Conservation (phyloP, 2,888 invertebrate genomes). For the Drosophila koepferae region DNA sequence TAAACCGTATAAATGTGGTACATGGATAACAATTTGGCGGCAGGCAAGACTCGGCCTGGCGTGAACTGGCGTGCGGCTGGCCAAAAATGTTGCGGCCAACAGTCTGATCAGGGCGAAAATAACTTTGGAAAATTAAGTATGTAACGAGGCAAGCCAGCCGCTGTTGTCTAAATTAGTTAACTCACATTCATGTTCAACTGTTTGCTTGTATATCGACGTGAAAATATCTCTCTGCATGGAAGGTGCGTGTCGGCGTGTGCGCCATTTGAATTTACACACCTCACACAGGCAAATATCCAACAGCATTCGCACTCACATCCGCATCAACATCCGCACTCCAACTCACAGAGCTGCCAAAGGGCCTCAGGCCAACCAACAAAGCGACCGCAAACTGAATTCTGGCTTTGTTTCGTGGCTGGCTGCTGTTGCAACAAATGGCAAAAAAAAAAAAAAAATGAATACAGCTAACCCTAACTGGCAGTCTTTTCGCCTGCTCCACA, state of each 20-base stretch:
- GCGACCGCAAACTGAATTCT: slow-evolving; percentile 49
- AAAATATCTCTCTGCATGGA: slow-evolving; percentile 14
- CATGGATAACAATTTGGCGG: not conserved
- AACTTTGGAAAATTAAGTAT: slow-evolving; percentile 41
- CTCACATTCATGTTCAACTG: slow-evolving; percentile 33
- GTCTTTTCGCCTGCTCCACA: not conserved
- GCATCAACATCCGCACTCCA: slow-evolving; percentile 14
- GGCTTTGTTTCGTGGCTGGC: slow-evolving; percentile 13
- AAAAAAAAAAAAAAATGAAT: slow-evolving; percentile 18
- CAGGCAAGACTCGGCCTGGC: not conserved
- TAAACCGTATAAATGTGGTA: slow-evolving; percentile 54
- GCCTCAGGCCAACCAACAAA: slow-evolving; percentile 52
- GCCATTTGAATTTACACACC: slow-evolving; percentile 60
- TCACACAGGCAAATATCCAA: slow-evolving; percentile 56
- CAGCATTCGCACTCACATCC: slow-evolving; percentile 15
- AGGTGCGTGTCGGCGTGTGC: slow-evolving; percentile 1
- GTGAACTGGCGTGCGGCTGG: slow-evolving; percentile 26
- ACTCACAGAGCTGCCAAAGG: slow-evolving; percentile 1
- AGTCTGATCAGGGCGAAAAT: slow-evolving; percentile 23
- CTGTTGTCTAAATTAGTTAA: slow-evolving; percentile 22
- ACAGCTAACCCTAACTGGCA: slow-evolving; percentile 4
- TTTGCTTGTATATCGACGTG: slow-evolving; percentile 25
- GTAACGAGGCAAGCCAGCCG: slow-evolving; percentile 8
- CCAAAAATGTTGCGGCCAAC: slow-evolving; percentile 42
- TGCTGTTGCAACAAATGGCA: slow-evolving; percentile 52